Evolutionary conservation across 2,797 vertebrate species (phyloP), one percentile per base, ranked within the genome.

Genomic region (Muscicapa comitata): DNA sequence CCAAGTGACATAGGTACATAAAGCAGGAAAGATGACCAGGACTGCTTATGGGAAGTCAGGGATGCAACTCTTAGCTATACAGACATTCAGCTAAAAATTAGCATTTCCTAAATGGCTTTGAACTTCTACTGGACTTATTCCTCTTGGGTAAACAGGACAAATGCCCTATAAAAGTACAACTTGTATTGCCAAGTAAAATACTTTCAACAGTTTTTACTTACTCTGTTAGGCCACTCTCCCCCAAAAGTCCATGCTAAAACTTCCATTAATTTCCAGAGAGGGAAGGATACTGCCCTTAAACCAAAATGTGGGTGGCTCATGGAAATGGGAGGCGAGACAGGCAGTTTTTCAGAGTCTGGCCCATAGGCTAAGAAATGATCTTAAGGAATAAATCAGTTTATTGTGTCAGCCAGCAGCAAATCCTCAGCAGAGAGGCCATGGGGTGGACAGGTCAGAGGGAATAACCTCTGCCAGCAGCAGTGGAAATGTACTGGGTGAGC

Each of bases 81-180:
- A 77, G 77, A 72, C 70, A 38, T 45, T 43, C 88, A 89, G 59
- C 54, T 75, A 71, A 90, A 83, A 82, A 89, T 66, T 15, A 89
- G 2, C 42, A 76, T 67, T 84, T 91, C 87, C 61, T 75, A 76
- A 94, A 88, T 5, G 51, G 37, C 67, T 90, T 57, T 87, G 63
- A 92, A 76, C 25, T 70, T 70, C 43, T 62, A 38, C 24, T 82
- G 80, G 71, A 93, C 86, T 93, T 88, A 88, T 72, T 92, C 73
- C 86, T 88, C 88, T 61, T 50, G 68, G 45, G 76, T 90, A 61
- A 94, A 91, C 37, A 86, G 47, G 84, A 92, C 75, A 95, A 87
- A 73, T 31, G 74, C 14, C 20, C 28, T 58, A 33, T 28, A 58
- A 83, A 94, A 90, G 33, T 25, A 43, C 2, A 6, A 29, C 70